phyloP scores from a whole-genome alignment of 1,140 invertebrate genomes.

The Meloidogyne floridensis region DNA sequence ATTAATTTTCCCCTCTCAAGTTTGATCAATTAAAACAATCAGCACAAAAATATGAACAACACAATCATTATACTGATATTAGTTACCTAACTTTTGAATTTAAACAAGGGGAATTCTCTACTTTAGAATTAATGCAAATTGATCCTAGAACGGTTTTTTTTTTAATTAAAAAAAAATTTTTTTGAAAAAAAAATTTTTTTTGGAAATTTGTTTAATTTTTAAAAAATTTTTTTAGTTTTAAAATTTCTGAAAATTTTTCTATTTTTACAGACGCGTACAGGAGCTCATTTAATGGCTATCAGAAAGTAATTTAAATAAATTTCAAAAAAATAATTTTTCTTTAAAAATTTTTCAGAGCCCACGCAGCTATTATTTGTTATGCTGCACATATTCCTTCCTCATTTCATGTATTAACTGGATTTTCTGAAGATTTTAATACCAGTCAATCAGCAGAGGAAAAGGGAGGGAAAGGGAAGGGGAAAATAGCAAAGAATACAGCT shows the following conservation, averaged over 20 bases:
- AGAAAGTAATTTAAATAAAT: conserved; percentile 17
- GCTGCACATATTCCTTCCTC: conserved; percentile 36
- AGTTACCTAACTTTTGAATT: conserved; percentile 36
- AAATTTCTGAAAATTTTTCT: too few relatives aligned
- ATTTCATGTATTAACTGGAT: conserved; percentile 27
- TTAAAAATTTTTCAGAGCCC: background rate
- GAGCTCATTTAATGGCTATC: conserved; percentile 43
- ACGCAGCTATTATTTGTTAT: conserved; percentile 41
- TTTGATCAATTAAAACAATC: conserved; percentile 35
- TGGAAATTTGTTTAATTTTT: too few relatives aligned
- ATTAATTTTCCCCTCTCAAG: conserved; percentile 23
- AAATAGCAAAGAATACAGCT: background rate
- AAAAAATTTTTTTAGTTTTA: too few relatives aligned
- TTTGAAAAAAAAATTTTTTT: conserved; percentile 1
- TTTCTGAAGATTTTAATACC: conserved; percentile 33
- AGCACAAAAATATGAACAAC: conserved; percentile 37
- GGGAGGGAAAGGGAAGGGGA: background rate
- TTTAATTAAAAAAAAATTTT: conserved; percentile 9
- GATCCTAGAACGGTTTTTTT: conserved; percentile 36
- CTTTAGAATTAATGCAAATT: conserved; percentile 29
- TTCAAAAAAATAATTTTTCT: background rate
- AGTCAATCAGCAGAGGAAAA: conserved; percentile 11
- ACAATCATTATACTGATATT: conserved; percentile 41
- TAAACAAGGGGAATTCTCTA: background rate
- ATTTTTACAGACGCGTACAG: conserved; percentile 24